These are phyloP conservation scores for Tetranychus truncatus DNA, from an alignment of 2,888 invertebrate genomes.

Conservation along the genomic window DNA sequence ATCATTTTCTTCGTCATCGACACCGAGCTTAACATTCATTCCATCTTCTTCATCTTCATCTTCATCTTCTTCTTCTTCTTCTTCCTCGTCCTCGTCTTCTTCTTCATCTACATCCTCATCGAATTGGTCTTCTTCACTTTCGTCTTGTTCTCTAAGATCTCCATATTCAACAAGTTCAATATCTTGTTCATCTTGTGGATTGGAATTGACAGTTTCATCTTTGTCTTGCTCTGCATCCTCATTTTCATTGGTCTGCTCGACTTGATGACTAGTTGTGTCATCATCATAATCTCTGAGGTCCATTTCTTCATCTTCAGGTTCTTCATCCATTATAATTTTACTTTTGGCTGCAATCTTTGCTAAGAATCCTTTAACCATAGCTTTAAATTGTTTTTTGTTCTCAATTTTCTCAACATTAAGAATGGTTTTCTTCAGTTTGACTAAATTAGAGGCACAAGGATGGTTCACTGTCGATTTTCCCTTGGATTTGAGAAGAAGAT, in stretches of 20 bases:
- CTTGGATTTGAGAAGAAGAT: constrained; percentile 60
- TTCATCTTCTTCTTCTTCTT: constrained; percentile 28
- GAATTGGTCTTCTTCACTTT: constrained; percentile 27
- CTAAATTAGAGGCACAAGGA: constrained; percentile 43
- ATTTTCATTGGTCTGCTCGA: constrained; percentile 23
- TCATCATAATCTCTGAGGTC: constrained; percentile 5
- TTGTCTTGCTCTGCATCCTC: constrained; percentile 12
- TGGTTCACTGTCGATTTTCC: constrained; percentile 54
- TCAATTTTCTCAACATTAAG: not conserved
- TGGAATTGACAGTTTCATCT: not conserved
- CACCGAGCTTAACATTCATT: constrained; percentile 23
- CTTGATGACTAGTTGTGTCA: not conserved
- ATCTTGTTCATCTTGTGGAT: not conserved
- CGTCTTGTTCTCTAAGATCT: constrained; percentile 15
- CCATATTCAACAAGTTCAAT: not conserved
- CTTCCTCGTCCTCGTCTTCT: constrained; percentile 30
- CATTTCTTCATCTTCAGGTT: constrained; percentile 7
- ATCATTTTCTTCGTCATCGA: constrained; percentile 5
- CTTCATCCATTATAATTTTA: not conserved
- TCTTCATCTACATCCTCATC: constrained; percentile 30
- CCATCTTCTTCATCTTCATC: constrained; percentile 38
- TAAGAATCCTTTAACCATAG: not conserved
- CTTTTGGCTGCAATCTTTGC: not conserved
- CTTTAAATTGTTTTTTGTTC: not conserved
- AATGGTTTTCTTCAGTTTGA: not conserved